Evolutionary conservation across 2,113 vertebrate genomes (phyloP).

Genomic region (Rhea pennata): DNA sequence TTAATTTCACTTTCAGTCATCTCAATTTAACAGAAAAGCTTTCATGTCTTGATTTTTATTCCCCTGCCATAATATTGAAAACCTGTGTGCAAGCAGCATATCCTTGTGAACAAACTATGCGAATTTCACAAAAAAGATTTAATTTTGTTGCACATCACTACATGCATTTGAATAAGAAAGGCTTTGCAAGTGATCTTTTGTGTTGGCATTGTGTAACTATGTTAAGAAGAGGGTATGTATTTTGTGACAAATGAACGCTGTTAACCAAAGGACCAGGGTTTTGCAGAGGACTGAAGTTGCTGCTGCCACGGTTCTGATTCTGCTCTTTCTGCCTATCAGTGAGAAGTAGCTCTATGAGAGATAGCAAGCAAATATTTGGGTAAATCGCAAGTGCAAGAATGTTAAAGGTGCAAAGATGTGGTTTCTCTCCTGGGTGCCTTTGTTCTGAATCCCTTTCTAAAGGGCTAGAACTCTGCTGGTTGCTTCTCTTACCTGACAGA

Average conservation of each 20-base stretch:
- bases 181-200: background rate
- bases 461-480: background rate
- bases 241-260: background rate
- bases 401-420: background rate
- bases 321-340: background rate
- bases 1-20: background rate
- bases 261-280: background rate
- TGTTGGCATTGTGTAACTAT: background rate
- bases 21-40: background rate
- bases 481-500: background rate
- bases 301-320: background rate
- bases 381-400: background rate
- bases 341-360: background rate
- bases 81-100: background rate
- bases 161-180: background rate
- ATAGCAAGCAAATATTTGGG: background rate
- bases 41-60: background rate
- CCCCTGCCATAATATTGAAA: background rate
- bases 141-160: background rate
- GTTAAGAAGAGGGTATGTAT: accelerated
- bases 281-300: background rate
- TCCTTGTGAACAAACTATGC: background rate
- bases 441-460: background rate
- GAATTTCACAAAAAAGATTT: background rate
- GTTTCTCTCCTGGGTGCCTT: background rate